These are phyloP conservation scores for Melanotaenia parkinsoni DNA, from an alignment of 2,797 vertebrate genomes.

Conservation along the genomic window DNA sequence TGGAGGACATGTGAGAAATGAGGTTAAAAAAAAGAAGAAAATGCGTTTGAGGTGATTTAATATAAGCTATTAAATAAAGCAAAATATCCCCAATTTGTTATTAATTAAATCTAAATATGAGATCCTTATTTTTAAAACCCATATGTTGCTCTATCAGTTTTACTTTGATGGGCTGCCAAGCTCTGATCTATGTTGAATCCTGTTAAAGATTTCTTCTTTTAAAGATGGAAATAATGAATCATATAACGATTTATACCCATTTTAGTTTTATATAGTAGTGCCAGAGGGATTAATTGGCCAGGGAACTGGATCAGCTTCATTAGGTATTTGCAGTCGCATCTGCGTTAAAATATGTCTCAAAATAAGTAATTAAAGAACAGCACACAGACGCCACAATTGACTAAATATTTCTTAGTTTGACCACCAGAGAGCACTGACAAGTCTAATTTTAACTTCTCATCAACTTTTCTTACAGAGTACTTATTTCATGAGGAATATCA, in stretches of 20 bases:
- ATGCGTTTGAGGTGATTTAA: not conserved
- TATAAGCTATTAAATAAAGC: not conserved
- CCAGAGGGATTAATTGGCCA: slow-evolving; percentile 10
- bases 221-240: slow-evolving; percentile 14
- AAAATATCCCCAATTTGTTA: not conserved
- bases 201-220: not conserved
- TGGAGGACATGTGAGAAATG: not conserved
- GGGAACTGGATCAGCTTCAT: not conserved
- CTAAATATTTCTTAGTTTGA: slow-evolving; percentile 12
- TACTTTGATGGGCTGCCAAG: slow-evolving; percentile 3
- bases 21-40: not conserved
- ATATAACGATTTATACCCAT: slow-evolving; percentile 16
- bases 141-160: not conserved
- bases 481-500: not conserved
- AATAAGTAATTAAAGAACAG: slow-evolving; percentile 2
- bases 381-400: not conserved
- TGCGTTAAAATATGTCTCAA: not conserved
- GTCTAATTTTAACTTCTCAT: not conserved
- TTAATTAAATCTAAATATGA: not conserved
- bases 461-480: not conserved
- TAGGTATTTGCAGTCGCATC: slow-evolving; percentile 3
- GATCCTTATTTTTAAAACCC: not conserved
- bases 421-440: slow-evolving; percentile 9
- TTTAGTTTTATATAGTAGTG: not conserved
- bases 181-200: not conserved